Evolutionary conservation across 2,888 invertebrate species (phyloP).

Genomic region (Tetragonisca angustula): DNA sequence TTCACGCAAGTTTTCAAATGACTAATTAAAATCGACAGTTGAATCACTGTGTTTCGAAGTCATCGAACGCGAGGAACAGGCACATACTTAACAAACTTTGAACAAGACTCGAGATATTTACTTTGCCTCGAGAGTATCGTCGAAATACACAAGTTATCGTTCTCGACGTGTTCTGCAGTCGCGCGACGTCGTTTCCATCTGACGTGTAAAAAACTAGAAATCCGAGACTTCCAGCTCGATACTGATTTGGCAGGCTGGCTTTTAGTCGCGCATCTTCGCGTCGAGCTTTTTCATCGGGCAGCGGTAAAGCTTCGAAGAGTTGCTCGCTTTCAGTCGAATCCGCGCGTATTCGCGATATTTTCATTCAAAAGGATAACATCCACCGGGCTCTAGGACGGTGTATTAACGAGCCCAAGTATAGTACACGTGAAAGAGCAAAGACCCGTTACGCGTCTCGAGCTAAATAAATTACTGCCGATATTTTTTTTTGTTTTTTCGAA

Average conservation of each 20-base stretch:
- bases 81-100: not conserved
- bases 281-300: constrained; percentile 13
- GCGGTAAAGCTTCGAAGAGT: constrained; percentile 1
- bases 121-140: not conserved
- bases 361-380: constrained; percentile 19
- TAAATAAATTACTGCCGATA: constrained; percentile 47
- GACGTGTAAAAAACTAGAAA: not conserved
- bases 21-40: too few relatives aligned
- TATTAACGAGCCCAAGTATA: constrained; percentile 11
- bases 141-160: not conserved
- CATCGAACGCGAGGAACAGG: not conserved
- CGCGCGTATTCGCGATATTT: not conserved
- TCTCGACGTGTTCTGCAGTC: not conserved
- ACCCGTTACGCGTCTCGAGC: constrained; percentile 1
- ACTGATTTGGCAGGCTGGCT: constrained; percentile 10
- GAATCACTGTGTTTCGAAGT: not conserved
- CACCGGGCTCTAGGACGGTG: not conserved
- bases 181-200: not conserved
- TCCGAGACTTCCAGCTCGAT: not conserved
- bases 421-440: not conserved
- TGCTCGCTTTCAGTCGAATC: constrained; percentile 6
- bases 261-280: constrained; percentile 17
- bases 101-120: not conserved
- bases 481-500: constrained; percentile 34
- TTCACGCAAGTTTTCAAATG: too few relatives aligned